A percentile compares a stretch with the other conserved stretches of the same genome.
Evolutionary conservation across 1,140 invertebrate genomes (phyloP).

Genomic region (Battus philenor): DNA sequence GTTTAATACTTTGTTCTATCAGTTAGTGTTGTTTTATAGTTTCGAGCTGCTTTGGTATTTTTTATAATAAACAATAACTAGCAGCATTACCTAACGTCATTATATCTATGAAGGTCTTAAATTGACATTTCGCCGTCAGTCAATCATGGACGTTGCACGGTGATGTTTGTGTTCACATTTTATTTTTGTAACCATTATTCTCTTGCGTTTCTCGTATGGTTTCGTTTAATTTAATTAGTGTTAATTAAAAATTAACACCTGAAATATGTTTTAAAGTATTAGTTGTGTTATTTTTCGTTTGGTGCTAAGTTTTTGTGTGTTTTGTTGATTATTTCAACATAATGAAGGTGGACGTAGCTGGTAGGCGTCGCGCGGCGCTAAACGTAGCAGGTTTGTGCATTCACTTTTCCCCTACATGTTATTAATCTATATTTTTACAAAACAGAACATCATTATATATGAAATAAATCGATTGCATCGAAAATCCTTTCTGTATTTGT

Average conservation of each 20-base stretch:
- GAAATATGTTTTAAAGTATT: conserved; percentile 42
- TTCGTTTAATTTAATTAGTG: conserved; percentile 39
- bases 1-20: no score
- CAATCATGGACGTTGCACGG: conserved; percentile 36
- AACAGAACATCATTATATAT: neutral
- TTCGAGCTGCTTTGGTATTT: no score
- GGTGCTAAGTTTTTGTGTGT: conserved; percentile 43
- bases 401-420: conserved; percentile 18
- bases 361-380: conserved; percentile 50
- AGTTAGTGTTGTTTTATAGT: no score
- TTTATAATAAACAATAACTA: no score
- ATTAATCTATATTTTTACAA: neutral
- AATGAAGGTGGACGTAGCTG: conserved; percentile 59
- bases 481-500: no score
- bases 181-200: conserved; percentile 44
- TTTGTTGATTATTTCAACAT: conserved; percentile 56
- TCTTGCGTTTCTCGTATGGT: conserved; percentile 43
- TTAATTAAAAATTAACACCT: conserved; percentile 23
- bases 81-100: no score
- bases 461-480: no score
- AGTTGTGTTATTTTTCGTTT: conserved; percentile 28
- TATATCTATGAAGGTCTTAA: no score
- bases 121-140: conserved; percentile 29
- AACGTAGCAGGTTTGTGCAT: conserved; percentile 52
- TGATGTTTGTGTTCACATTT: conserved; percentile 45